phyloP scores from a whole-genome alignment of 2,888 invertebrate genomes.

The Tenthredo livida region DNA sequence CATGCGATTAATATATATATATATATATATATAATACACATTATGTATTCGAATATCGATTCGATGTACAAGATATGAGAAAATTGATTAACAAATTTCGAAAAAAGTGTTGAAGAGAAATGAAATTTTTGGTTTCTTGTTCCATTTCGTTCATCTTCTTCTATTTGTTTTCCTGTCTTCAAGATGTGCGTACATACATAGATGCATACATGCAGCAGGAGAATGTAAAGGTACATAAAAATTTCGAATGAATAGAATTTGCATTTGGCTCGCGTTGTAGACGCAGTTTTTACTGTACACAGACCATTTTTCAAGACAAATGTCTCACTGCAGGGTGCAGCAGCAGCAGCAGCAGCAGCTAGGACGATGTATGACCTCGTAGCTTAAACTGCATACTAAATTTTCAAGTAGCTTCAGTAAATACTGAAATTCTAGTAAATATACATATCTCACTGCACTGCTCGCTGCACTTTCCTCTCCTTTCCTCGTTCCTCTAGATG shows the following conservation, averaged over 20 bases:
- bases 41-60: too few species aligned
- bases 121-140: not conserved
- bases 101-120: too few species aligned
- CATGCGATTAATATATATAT: too few species aligned
- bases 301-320: conserved; percentile 73
- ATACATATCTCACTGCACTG: not conserved
- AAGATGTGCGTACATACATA: not conserved
- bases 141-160: not conserved
- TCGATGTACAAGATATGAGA: too few species aligned
- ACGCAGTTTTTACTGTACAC: conserved; percentile 53
- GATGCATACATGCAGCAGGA: too few species aligned
- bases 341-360: too few species aligned
- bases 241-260: conserved; percentile 64
- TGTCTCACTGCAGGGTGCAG: conserved; percentile 61
- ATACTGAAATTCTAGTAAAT: conserved; percentile 29
- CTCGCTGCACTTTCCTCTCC: too few species aligned
- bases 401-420: conserved; percentile 69
- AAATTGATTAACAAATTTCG: too few species aligned
- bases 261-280: conserved; percentile 66
- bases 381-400: conserved; percentile 75
- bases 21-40: too few species aligned
- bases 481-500: conserved; percentile 49
- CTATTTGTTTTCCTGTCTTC: not conserved
- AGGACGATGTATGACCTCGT: conserved; percentile 71
- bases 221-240: not conserved